Conservation (phyloP, 1,140 invertebrate genomes). For the Drosophila kurseongensis region DNA sequence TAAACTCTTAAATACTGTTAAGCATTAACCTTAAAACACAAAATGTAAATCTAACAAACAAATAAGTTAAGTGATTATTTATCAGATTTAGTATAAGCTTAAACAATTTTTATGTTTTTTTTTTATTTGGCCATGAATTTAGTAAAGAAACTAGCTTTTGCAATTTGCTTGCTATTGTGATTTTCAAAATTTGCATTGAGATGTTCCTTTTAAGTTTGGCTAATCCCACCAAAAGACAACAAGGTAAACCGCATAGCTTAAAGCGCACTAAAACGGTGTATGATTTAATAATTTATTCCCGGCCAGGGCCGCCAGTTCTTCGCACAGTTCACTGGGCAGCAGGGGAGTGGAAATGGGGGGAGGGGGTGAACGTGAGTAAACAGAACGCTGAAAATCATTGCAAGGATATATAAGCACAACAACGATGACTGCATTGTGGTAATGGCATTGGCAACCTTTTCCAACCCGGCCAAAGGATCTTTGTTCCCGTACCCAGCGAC, state of each 20-base stretch:
- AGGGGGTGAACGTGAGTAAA: constrained; percentile 32
- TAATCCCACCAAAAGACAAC: neutral
- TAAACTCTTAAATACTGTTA: too few relatives aligned
- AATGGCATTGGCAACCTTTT: constrained; percentile 50
- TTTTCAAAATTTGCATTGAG: neutral
- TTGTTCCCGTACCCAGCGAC: constrained; percentile 20
- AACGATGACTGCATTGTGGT: constrained; percentile 52
- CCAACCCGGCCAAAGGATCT: constrained; percentile 14
- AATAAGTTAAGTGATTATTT: too few relatives aligned
- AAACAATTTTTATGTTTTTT: too few relatives aligned
- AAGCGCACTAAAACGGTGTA: constrained; percentile 34
- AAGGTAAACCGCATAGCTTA: constrained; percentile 17
- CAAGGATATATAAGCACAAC: constrained; percentile 52
- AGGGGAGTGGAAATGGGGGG: neutral
- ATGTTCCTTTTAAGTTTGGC: neutral
- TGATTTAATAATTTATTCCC: constrained; percentile 55
- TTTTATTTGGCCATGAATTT: neutral
- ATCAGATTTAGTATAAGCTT: too few relatives aligned
- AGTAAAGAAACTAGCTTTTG: neutral
- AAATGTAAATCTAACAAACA: too few relatives aligned
- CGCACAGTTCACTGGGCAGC: constrained; percentile 36
- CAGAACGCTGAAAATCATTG: constrained; percentile 43
- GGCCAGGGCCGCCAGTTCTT: constrained; percentile 33
- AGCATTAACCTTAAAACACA: too few relatives aligned
- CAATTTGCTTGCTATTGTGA: neutral